Conservation (phyloP, 2,888 invertebrate species). For the Cephus pulcher region DNA sequence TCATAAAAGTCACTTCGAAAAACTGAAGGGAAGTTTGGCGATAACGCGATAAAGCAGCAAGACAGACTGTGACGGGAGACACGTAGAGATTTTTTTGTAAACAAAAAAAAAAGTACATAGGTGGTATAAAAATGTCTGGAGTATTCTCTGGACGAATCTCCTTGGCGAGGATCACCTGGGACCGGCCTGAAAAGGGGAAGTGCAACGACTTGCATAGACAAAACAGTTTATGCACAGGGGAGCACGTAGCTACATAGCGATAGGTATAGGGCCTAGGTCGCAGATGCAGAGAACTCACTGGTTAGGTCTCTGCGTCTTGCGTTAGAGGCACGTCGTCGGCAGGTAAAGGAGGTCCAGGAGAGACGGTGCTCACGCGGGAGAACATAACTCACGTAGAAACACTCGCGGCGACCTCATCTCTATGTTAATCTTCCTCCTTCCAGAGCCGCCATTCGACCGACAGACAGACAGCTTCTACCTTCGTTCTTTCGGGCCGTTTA, state of each 20-base stretch:
- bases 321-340: neutral
- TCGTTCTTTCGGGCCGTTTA: constrained; percentile 1
- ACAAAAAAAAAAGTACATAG: neutral
- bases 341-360: neutral
- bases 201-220: no score
- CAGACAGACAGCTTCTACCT: constrained; percentile 6
- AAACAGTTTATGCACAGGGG: no score
- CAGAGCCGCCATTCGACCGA: constrained; percentile 18
- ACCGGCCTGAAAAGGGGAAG: neutral
- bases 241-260: neutral
- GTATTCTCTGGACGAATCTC: neutral
- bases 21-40: neutral
- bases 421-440: constrained; percentile 49
- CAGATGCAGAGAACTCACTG: neutral
- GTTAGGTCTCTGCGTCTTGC: neutral
- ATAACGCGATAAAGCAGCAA: no score
- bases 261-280: neutral
- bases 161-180: neutral
- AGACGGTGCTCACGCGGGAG: neutral
- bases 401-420: constrained; percentile 48
- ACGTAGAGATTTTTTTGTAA: neutral
- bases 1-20: neutral
- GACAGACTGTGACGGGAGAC: neutral
- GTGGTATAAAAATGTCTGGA: neutral
- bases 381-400: constrained; percentile 46